Percentiles rank a stretch among this genome's conserved stretches.
phyloP scores from a whole-genome alignment of 2,888 invertebrate genomes.

The Stenodema calcarata region DNA sequence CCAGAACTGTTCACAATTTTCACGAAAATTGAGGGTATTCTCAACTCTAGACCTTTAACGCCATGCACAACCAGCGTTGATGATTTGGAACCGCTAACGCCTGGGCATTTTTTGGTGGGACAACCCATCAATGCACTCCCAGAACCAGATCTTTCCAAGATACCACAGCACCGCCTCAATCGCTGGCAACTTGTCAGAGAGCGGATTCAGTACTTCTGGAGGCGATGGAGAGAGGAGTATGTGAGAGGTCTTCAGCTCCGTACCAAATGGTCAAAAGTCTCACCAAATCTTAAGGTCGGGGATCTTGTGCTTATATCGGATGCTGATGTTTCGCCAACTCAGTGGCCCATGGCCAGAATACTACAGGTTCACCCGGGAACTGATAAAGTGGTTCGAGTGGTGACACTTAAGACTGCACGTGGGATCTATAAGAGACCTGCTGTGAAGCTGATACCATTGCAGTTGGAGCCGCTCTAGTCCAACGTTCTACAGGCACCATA shows the following conservation, averaged over 20 bases:
- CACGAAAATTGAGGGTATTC: too few species aligned
- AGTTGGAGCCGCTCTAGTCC: too few species aligned
- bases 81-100: too few species aligned
- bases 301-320: neutral
- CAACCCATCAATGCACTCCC: too few species aligned
- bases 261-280: neutral
- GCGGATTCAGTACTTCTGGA: neutral
- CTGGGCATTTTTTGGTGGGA: too few species aligned
- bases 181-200: slow-evolving; percentile 58
- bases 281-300: neutral
- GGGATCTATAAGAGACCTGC: too few species aligned
- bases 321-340: neutral
- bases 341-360: neutral
- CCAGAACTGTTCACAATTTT: slow-evolving; percentile 58
- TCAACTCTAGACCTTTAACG: too few species aligned
- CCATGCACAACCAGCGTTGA: too few species aligned
- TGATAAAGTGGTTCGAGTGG: neutral
- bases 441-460: too few species aligned
- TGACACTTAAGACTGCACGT: neutral
- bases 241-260: neutral
- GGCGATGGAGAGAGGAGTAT: too few species aligned
- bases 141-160: slow-evolving; percentile 50
- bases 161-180: slow-evolving; percentile 48
- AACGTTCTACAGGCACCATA: too few species aligned
- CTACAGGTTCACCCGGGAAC: neutral